Base-by-base conservation (phyloP, 1,140 invertebrate genomes). In the Diachasma alloeum region DNA sequence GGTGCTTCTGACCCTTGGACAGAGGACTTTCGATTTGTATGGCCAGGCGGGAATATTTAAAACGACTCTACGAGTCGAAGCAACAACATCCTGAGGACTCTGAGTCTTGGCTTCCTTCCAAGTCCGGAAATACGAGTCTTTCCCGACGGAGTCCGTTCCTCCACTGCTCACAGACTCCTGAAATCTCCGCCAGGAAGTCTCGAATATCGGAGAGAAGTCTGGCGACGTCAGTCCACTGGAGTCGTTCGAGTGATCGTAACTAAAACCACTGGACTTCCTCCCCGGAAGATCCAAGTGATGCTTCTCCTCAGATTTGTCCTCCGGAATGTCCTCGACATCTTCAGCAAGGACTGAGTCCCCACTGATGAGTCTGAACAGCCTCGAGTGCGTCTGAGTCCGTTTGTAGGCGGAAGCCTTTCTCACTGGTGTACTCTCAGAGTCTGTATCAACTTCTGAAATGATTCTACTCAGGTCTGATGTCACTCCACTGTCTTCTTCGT, bases 401-500 rank as follows among this genome's bases (percentile, higher is more conserved):
- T 94, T 91, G 81, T 93, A 95, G 71, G 90, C 90, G 5, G 88
- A 91, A 73, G 91, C 87, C 79, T 92, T 93, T 15, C 88, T 90
- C 76, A 91, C 90, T 2, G 90, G 86, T 75, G 89, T 89, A 71
- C 90, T 90, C 44, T 94, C 93, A 2, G 92, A 91, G 73, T 93
- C 93, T 0, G 92, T 92, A 66, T 93, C 93, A 9, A 90, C 91
- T 80, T 94, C 93, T 0, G 93, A 94, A 75, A 94, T 91, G 74
- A 93, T 92, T 44, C 93, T 88, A 78, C 93, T 94, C 83, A 94
- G 91, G 81, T 94, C 93, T 0, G 92, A 93, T 1, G 93, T 94
- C 0, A 94, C 93, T 11, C 93, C 94, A 9, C 93, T 94, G 82
- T 94, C 93, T 59, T 93, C 92, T 79, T 94, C 93, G 66, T 93